Evolutionary conservation across 2,797 vertebrate genomes (phyloP).

Genomic region (Enteromius afrohamiltoni): DNA sequence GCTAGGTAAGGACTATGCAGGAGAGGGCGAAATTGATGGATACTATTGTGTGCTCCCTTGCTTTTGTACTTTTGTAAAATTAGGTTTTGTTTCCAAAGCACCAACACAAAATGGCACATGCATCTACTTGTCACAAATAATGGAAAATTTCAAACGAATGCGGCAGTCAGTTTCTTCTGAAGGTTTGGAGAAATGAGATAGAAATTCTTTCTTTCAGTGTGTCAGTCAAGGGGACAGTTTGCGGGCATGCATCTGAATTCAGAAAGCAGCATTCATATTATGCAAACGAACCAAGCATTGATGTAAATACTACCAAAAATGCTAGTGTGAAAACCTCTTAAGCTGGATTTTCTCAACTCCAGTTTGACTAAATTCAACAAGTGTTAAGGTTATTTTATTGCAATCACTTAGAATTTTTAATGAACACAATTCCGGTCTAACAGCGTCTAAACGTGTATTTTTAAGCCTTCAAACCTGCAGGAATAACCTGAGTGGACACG

Average conservation of each 20-base stretch:
- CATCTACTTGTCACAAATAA: background rate
- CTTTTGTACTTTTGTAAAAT: constrained; percentile 1
- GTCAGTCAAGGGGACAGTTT: background rate
- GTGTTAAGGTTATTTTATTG: background rate
- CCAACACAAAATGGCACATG: background rate
- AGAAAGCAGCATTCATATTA: background rate
- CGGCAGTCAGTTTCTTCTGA: background rate
- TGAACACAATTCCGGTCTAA: background rate
- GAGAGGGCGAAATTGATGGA: background rate
- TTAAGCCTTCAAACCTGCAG: constrained; percentile 7
- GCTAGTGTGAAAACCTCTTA: background rate
- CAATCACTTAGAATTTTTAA: background rate
- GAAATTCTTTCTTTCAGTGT: background rate
- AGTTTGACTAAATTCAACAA: constrained; percentile 11
- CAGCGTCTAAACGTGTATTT: constrained; percentile 4
- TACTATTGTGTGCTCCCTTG: background rate
- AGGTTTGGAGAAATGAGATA: too few species aligned
- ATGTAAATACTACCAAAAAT: background rate
- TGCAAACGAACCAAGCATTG: background rate
- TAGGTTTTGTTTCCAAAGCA: constrained; percentile 1
- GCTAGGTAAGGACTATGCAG: background rate
- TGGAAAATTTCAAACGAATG: background rate
- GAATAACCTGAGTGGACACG: constrained; percentile 26
- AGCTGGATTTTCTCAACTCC: background rate
- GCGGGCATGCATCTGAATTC: background rate